Evolutionary conservation across 2,888 invertebrate genomes (phyloP), one percentile per base, ranked within the genome.

Genomic region (Cynaeus angustus): DNA sequence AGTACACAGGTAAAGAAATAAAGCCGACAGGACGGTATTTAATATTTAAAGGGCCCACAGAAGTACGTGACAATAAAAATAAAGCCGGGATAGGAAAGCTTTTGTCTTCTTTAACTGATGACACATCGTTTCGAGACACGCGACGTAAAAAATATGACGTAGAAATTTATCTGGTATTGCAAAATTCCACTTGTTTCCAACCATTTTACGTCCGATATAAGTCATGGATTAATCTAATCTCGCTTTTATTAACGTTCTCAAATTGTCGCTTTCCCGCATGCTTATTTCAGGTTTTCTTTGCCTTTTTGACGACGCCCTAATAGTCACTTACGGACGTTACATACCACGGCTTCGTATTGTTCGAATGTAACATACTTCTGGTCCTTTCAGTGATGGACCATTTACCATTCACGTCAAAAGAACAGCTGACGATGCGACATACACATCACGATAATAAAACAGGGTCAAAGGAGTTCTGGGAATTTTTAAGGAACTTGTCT

Each of bases 391-490:
- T 52, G 53, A 55, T 55, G 55, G 38, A 55, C 55, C 55, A 55
- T 55, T 53, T 38, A 55, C 55, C 53, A 53, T 53, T 53, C 58
- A 45, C 12, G 21, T 50, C 16, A 48, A 62, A 12, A 10, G 62
- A 62, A 50, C 65, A 65, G 65, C 65, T 65, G 65, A 62, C 53
- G 65, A 41, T 65, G 41, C 26, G 28, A 52, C 10, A 41, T 41
- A 41, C 41, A 61, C 59, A 10, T 30, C 16, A 14, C 43, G 45
- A 56, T 66, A 56, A 66, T 64, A 64, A 66, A 55, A 56, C 30
- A 41, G 46, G 56, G 46, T 64, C 64, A 64, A 64, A 64, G 48
- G 66, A 66, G 66, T 66, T 66, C 66, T 66, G 66, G 56, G 66
- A 66, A 66, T 56, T 66, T 55, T 56, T 48, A 46, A 66, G 66